Evolutionary conservation across 2,888 invertebrate species (phyloP).

Genomic region (Malthinus seriepunctatus): DNA sequence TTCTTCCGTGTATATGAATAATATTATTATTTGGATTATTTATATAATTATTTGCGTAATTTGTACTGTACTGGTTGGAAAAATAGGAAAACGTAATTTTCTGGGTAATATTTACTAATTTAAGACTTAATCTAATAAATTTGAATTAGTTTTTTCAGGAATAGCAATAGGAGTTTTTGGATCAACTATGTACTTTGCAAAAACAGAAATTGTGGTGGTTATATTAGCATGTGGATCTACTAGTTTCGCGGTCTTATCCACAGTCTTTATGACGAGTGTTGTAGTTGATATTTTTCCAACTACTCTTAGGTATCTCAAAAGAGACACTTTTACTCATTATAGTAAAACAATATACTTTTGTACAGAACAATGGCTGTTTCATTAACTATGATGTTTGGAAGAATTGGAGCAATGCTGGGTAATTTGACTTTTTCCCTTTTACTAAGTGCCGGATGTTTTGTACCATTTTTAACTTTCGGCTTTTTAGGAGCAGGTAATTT

Average conservation of each 20-base stretch:
- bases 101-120: conserved; percentile 60
- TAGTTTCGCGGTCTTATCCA: conserved; percentile 59
- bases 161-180: conserved; percentile 58
- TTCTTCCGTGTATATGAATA: conserved; percentile 66
- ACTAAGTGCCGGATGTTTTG: conserved; percentile 68
- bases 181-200: conserved; percentile 61
- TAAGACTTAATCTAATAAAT: background rate
- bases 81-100: conserved; percentile 59
- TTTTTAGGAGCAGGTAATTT: conserved; percentile 62
- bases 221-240: conserved; percentile 61
- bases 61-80: conserved; percentile 60
- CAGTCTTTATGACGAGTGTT: conserved; percentile 65
- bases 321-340: no score
- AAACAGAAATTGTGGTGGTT: conserved; percentile 58
- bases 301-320: conserved; percentile 60
- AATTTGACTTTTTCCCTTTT: conserved; percentile 73
- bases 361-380: conserved; percentile 74
- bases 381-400: conserved; percentile 70
- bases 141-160: background rate
- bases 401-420: conserved; percentile 71
- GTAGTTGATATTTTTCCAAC: conserved; percentile 70
- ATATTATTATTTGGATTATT: conserved; percentile 66
- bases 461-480: conserved; percentile 72
- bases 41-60: conserved; percentile 67
- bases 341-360: no score